phyloP scores from a whole-genome alignment of 2,797 vertebrate genomes.

The Sebastes jordani region DNA sequence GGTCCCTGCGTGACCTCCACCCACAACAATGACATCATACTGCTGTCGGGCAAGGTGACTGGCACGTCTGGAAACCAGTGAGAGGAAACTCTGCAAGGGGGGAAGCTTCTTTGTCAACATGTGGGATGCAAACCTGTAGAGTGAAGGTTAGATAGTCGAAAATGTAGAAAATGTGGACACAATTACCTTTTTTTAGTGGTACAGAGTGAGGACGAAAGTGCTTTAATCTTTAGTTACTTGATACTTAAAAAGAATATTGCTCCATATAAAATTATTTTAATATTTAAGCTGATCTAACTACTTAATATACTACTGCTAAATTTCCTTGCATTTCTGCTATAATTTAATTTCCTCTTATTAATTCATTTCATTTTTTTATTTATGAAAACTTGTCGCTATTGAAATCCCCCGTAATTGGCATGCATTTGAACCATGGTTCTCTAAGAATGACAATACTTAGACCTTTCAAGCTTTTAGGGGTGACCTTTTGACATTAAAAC shows the following conservation, averaged over 20 bases:
- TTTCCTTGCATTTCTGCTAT: background rate
- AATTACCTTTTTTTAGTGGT: background rate
- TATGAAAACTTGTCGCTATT: background rate
- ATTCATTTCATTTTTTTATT: background rate
- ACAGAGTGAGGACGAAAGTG: background rate
- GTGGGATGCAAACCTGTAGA: slow-evolving; percentile 50
- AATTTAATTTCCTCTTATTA: background rate
- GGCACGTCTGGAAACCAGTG: slow-evolving; percentile 41
- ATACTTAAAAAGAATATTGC: background rate
- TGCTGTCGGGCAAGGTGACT: slow-evolving; percentile 54
- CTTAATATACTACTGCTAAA: background rate
- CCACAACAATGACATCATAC: slow-evolving; percentile 86
- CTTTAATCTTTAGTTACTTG: background rate
- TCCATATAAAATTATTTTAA: background rate
- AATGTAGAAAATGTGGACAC: background rate
- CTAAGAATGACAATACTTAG: background rate
- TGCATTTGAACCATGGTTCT: background rate
- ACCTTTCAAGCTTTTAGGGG: background rate
- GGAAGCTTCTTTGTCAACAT: slow-evolving; percentile 75
- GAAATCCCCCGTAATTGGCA: background rate
- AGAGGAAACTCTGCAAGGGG: slow-evolving; percentile 41
- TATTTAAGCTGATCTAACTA: background rate
- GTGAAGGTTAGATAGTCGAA: background rate
- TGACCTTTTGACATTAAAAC: background rate
- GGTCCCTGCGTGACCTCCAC: slow-evolving; percentile 86